Evolutionary conservation across 2,888 invertebrate genomes (phyloP).

Genomic region (Limnephilus auricula): DNA sequence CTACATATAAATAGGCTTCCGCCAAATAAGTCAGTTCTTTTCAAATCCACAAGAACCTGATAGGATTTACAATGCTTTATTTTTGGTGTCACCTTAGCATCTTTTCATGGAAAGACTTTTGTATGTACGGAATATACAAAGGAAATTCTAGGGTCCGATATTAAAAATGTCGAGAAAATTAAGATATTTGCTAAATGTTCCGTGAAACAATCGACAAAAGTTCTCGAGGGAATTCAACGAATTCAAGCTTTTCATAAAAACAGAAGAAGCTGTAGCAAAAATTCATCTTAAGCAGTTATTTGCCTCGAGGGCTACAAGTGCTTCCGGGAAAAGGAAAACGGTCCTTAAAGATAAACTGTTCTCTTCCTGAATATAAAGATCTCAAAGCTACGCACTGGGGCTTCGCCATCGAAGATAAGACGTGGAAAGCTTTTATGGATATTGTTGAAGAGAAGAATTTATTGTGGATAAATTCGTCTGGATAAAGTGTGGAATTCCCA

Average conservation of each 20-base stretch:
- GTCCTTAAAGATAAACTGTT: slow-evolving; percentile 26
- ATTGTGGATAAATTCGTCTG: slow-evolving; percentile 2
- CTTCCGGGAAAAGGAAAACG: slow-evolving; percentile 53
- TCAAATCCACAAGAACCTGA: too few species aligned
- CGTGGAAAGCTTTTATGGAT: background rate
- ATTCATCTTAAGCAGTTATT: background rate
- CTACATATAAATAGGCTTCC: too few species aligned
- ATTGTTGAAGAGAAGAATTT: background rate
- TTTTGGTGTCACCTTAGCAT: too few species aligned
- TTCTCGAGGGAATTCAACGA: background rate
- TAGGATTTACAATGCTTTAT: too few species aligned
- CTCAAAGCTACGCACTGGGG: background rate
- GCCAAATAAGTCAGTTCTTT: too few species aligned
- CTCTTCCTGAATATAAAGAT: background rate
- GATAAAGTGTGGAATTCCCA: background rate
- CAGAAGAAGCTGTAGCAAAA: background rate
- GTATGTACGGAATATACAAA: background rate
- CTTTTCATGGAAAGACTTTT: too few species aligned
- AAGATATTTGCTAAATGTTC: background rate
- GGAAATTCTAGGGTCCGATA: background rate
- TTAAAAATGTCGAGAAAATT: background rate
- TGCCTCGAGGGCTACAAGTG: slow-evolving; percentile 18
- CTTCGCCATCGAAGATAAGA: background rate
- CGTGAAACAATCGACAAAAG: background rate
- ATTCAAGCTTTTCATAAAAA: background rate